Evolutionary conservation across 2,113 vertebrate species (phyloP).

Genomic region (Chaetorhynchus papuensis): DNA sequence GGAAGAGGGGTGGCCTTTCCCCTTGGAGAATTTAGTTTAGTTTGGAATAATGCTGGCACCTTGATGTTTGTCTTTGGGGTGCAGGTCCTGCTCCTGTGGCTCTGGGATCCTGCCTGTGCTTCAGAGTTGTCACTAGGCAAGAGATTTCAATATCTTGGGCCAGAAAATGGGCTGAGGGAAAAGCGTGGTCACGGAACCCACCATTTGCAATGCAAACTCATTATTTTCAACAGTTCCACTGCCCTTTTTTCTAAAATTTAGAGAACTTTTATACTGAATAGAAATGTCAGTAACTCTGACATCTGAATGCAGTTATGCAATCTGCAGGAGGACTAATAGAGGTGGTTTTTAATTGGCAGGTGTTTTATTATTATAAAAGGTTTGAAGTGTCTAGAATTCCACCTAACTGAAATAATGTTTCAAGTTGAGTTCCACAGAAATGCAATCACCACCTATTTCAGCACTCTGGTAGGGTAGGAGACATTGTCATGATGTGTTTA

Average conservation of each 20-base stretch:
- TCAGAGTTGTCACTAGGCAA: rapidly evolving
- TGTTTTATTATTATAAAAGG: neutral
- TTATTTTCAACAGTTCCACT: neutral
- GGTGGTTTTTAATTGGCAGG: neutral
- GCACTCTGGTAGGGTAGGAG: neutral
- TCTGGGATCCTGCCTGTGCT: neutral
- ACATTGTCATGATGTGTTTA: neutral
- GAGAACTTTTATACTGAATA: neutral
- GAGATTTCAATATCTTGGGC: neutral
- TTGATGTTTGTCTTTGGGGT: neutral
- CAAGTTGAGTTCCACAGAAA: neutral
- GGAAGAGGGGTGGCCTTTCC: neutral
- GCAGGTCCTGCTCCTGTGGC: neutral
- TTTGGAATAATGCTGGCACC: rapidly evolving
- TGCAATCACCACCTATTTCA: neutral
- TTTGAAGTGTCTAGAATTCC: neutral
- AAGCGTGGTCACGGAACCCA: neutral
- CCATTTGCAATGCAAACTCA: neutral
- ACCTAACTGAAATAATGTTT: neutral
- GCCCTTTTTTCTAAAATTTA: neutral
- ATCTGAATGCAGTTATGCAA: neutral
- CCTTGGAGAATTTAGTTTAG: neutral
- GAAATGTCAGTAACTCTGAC: neutral
- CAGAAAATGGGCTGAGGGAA: neutral
- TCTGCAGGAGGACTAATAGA: neutral